These are phyloP conservation scores for Labeo catla DNA, from an alignment of 2,113 vertebrate genomes.

Conservation along the genomic window DNA sequence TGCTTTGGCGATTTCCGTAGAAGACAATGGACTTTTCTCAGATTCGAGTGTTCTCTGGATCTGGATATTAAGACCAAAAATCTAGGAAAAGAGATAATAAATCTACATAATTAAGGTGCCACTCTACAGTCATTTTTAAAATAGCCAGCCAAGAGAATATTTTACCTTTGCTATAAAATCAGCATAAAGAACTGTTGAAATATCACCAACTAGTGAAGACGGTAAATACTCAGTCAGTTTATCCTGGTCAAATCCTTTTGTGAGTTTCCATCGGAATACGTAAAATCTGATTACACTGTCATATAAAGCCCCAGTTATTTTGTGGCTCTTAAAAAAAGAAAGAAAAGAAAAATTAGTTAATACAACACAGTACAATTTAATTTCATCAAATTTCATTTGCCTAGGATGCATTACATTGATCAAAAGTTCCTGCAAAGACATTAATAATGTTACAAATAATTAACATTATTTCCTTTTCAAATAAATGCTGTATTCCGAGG, in stretches of 20 bases:
- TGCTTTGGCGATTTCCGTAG: conserved; percentile 19
- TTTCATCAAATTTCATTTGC: no score
- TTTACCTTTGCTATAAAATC: conserved; percentile 51
- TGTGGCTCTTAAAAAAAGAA: conserved; percentile 39
- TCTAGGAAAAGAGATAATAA: conserved; percentile 4
- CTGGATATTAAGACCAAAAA: conserved; percentile 51
- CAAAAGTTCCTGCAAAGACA: not conserved
- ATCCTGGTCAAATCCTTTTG: conserved; percentile 49
- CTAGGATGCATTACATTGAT: not conserved
- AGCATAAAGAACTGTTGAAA: conserved; percentile 53
- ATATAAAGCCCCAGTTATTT: conserved; percentile 40
- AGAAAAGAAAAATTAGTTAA: not conserved
- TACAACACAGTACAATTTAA: not conserved
- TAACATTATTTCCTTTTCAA: not conserved
- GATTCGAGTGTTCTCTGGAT: not conserved
- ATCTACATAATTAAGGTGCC: not conserved
- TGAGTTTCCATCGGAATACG: conserved; percentile 46
- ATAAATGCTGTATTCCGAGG: not conserved
- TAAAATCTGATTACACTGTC: conserved; percentile 31
- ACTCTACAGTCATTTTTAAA: not conserved
- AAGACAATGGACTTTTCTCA: not conserved
- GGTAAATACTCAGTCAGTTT: conserved; percentile 50
- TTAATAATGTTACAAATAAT: not conserved
- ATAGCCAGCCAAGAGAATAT: not conserved
- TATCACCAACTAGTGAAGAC: conserved; percentile 52